Percentiles rank a stretch among this genome's conserved stretches.
Evolutionary conservation across 2,888 invertebrate species (phyloP).

Genomic region (Prionchulus punctatus): DNA sequence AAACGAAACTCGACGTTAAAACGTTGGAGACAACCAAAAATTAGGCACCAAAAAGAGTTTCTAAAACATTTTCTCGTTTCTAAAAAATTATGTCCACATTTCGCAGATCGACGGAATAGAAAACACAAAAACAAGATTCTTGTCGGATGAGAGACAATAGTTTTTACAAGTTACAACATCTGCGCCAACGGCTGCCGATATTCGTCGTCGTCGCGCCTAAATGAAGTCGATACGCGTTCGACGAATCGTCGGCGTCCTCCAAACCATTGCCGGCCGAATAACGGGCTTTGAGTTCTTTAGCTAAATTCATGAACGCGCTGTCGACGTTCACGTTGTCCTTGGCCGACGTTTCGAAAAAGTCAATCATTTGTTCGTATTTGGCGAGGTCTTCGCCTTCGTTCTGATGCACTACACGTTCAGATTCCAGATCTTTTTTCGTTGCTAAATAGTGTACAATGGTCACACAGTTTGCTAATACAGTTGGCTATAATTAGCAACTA

Average conservation of each 20-base stretch:
- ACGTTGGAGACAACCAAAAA: too few relatives aligned
- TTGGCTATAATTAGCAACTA: too few relatives aligned
- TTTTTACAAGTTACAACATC: slow-evolving; percentile 1
- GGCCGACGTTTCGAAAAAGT: slow-evolving; percentile 71
- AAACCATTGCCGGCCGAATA: slow-evolving; percentile 9
- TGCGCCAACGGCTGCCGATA: neutral
- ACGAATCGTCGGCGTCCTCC: slow-evolving; percentile 3
- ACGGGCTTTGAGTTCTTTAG: slow-evolving; percentile 60
- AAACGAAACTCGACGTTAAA: too few relatives aligned
- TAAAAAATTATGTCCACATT: too few relatives aligned
- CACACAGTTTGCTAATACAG: too few relatives aligned
- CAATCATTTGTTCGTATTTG: slow-evolving; percentile 64
- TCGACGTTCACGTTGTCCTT: slow-evolving; percentile 80
- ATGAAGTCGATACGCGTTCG: neutral
- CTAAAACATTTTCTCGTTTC: too few relatives aligned
- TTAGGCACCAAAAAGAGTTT: too few relatives aligned
- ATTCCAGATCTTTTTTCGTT: slow-evolving; percentile 70
- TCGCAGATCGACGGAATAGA: too few relatives aligned
- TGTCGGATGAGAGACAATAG: too few relatives aligned
- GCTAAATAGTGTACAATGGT: slow-evolving; percentile 34
- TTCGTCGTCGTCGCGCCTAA: neutral
- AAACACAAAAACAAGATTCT: too few relatives aligned
- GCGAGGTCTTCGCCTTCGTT: slow-evolving; percentile 73
- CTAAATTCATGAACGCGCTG: slow-evolving; percentile 65
- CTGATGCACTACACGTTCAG: slow-evolving; percentile 61